phyloP scores from a whole-genome alignment of 2,113 vertebrate species.

The Eurystomus gularis region DNA sequence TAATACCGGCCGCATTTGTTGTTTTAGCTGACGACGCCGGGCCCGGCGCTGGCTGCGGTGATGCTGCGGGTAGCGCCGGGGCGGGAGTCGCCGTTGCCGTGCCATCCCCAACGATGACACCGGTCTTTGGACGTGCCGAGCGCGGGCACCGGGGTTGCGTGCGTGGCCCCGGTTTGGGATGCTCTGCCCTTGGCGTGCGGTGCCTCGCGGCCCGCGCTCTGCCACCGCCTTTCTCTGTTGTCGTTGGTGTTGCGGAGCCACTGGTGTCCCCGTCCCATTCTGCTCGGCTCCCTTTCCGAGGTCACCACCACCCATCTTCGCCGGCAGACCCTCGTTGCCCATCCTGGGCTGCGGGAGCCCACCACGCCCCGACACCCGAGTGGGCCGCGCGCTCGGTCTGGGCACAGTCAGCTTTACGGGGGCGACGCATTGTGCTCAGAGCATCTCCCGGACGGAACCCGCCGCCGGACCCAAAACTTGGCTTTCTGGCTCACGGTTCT shows the following conservation, averaged over 20 bases:
- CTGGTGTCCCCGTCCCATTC: neutral
- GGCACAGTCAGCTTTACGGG: neutral
- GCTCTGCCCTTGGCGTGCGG: neutral
- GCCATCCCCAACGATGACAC: neutral
- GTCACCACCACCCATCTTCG: neutral
- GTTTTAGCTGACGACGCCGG: constrained; percentile 62
- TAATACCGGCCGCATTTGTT: constrained; percentile 72
- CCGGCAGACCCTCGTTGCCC: neutral
- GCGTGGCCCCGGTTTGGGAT: neutral
- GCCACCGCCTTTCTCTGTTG: too few relatives aligned
- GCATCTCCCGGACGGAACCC: neutral
- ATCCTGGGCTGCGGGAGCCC: neutral
- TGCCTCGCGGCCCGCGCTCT: accelerated
- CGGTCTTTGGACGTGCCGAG: neutral
- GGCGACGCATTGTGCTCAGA: neutral
- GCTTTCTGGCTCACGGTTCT: neutral
- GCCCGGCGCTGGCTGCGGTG: constrained; percentile 26
- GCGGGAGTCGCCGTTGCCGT: neutral
- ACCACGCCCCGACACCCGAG: neutral
- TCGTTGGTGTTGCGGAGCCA: neutral
- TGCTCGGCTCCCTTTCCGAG: neutral
- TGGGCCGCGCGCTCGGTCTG: neutral
- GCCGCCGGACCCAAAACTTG: neutral
- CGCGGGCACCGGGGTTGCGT: neutral
- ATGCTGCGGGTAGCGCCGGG: neutral